Evolutionary conservation across 2,888 invertebrate genomes (phyloP).

Genomic region (Tachina lurida): DNA sequence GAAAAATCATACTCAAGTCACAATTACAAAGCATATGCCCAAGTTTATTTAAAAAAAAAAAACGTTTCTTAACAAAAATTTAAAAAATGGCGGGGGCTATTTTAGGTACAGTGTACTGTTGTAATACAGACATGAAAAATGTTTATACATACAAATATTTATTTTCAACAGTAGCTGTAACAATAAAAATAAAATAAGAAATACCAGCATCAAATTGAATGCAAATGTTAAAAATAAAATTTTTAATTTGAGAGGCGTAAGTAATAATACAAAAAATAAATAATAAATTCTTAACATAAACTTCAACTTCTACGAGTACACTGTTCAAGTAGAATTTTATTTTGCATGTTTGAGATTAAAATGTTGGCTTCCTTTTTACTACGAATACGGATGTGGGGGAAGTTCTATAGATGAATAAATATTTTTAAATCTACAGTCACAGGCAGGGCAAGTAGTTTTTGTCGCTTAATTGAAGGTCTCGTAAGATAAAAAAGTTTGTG

Average conservation of each 20-base stretch:
- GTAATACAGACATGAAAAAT: slow-evolving; percentile 37
- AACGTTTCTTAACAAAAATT: slow-evolving; percentile 31
- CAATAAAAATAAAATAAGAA: slow-evolving; percentile 5
- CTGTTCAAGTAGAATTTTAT: slow-evolving; percentile 41
- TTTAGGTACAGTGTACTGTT: slow-evolving; percentile 11
- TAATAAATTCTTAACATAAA: slow-evolving; percentile 22
- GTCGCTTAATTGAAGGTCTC: too few species aligned
- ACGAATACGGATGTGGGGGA: not conserved
- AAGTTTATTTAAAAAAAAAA: slow-evolving; percentile 35
- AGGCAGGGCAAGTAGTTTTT: not conserved
- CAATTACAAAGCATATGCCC: slow-evolving; percentile 19
- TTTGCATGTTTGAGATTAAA: not conserved
- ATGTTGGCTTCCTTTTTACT: not conserved
- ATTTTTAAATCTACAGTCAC: not conserved
- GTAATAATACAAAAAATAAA: slow-evolving; percentile 17
- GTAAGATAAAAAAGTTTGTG: too few species aligned
- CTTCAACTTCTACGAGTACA: slow-evolving; percentile 5
- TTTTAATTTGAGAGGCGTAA: slow-evolving; percentile 11
- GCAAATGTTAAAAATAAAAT: slow-evolving; percentile 62
- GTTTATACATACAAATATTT: slow-evolving; percentile 31
- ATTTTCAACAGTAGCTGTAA: not conserved
- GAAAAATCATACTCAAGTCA: not conserved
- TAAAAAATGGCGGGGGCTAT: slow-evolving; percentile 11
- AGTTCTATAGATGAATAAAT: not conserved
- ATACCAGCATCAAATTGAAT: slow-evolving; percentile 59